Base-by-base conservation (phyloP, 2,888 invertebrate species). In the Chalcis sispes region DNA sequence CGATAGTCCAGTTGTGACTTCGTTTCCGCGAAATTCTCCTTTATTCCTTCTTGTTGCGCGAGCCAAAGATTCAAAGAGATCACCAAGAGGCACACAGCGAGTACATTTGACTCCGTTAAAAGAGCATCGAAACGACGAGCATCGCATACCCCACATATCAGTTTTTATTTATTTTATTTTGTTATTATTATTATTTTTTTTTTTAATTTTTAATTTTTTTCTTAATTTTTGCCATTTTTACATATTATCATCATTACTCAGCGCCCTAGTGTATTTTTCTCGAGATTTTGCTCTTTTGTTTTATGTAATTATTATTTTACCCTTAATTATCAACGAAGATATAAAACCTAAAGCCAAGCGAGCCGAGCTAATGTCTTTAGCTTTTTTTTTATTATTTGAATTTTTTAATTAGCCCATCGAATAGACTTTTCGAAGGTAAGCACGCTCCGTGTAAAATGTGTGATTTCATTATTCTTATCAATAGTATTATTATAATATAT, bases 401-500 rank as follows among this genome's bases (percentile, higher is more conserved):
- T 66, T 18, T n/a, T 54, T 32, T 58, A 50, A 56, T 36, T 61
- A 56, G 48, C 62, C 56, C 69, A 67, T 75, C 48, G 48, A 20
- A 69, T 25, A 69, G 58, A 20, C 67, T 61, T 18, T 56, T 23
- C 32, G 10, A 54, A n/a, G 79, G 78, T 85, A 86, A 75, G 85
- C 85, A 85, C 85, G 85, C 84, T 83, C 82, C 81, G 80, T 83
- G 80, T 84, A 79, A 82, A 83, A 83, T 82, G 79, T 81, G 79
- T 80, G 48, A 46, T 58, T 58, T 72, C 36, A 58, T 71, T 79
- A 78, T 76, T 78, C 7, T 73, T 52, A 73, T 59, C 46, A 25
- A 54, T 54, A 67, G 40, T 59, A 70, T 54, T 74, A 74, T 46
- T 61, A 56, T 56, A 36, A 61, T 69, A 64, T 64, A 64, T 64